These are phyloP conservation scores for Morpho deidamia DNA, from an alignment of 2,888 invertebrate genomes.

Conservation along the genomic window DNA sequence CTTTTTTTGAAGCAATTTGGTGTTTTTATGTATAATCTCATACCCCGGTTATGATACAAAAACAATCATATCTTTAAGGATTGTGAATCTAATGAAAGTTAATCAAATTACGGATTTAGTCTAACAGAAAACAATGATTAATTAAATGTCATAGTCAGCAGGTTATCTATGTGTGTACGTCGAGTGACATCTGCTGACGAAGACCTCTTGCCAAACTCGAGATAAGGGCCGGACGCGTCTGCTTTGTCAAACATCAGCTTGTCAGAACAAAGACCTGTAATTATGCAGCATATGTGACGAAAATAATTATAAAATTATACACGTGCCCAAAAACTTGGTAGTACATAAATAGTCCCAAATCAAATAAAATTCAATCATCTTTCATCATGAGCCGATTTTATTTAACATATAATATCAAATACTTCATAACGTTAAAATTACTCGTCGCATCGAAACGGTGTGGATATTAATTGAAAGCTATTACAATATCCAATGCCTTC, in stretches of 20 bases:
- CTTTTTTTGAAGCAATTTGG: no score
- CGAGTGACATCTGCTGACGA: constrained; percentile 51
- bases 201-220: constrained; percentile 70
- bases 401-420: no score
- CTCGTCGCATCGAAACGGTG: constrained; percentile 24
- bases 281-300: constrained; percentile 35
- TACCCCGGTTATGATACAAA: no score
- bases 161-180: constrained; percentile 36
- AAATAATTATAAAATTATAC: constrained; percentile 7
- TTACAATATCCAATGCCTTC: constrained; percentile 36
- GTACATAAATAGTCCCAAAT: no score
- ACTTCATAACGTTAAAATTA: constrained; percentile 4
- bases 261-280: constrained; percentile 50
- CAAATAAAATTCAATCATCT: constrained; percentile 1
- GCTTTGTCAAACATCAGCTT: constrained; percentile 56
- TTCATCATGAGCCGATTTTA: no score
- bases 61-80: no score
- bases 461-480: constrained; percentile 33
- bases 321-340: no score
- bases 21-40: no score
- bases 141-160: neutral
- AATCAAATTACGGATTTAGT: no score
- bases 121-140: no score
- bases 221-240: constrained; percentile 58
- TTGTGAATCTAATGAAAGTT: no score